These are phyloP conservation scores for Fregata magnificens DNA, from an alignment of 2,113 vertebrate genomes.

Conservation along the genomic window DNA sequence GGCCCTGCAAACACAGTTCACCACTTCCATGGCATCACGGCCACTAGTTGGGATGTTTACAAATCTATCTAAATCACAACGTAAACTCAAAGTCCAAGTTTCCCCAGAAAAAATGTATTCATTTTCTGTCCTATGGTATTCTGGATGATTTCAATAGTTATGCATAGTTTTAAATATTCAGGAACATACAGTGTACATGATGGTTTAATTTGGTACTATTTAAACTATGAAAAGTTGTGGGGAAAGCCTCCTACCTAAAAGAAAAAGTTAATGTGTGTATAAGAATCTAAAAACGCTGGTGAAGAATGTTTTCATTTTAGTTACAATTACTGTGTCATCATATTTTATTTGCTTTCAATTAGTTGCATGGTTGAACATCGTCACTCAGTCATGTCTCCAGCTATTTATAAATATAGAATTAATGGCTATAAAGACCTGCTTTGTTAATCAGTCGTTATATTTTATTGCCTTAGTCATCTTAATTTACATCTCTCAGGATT, in stretches of 20 bases:
- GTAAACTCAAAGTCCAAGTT: not conserved
- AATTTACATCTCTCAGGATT: not conserved
- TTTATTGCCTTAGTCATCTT: not conserved
- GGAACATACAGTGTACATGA: not conserved
- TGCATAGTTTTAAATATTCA: not conserved
- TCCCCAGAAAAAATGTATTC: not conserved
- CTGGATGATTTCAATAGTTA: not conserved
- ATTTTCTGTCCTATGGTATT: not conserved
- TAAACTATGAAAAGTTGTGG: not conserved
- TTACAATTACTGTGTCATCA: not conserved
- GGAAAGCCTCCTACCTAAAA: not conserved
- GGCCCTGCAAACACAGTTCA: not conserved
- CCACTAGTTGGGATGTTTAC: not conserved
- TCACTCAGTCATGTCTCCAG: not conserved
- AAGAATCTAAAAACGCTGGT: not conserved
- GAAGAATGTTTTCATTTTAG: conserved; percentile 41
- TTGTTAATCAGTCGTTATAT: conserved; percentile 21
- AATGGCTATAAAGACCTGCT: not conserved
- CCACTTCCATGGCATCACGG: not conserved
- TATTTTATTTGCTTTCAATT: conserved; percentile 62
- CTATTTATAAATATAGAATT: conserved; percentile 12
- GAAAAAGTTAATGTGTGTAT: not conserved
- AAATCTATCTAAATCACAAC: not conserved
- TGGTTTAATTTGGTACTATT: not conserved
- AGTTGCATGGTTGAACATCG: not conserved